Evolutionary conservation across 2,113 vertebrate species (phyloP), one percentile per base, ranked within the genome.

Genomic region (Sclerurus mexicanus): DNA sequence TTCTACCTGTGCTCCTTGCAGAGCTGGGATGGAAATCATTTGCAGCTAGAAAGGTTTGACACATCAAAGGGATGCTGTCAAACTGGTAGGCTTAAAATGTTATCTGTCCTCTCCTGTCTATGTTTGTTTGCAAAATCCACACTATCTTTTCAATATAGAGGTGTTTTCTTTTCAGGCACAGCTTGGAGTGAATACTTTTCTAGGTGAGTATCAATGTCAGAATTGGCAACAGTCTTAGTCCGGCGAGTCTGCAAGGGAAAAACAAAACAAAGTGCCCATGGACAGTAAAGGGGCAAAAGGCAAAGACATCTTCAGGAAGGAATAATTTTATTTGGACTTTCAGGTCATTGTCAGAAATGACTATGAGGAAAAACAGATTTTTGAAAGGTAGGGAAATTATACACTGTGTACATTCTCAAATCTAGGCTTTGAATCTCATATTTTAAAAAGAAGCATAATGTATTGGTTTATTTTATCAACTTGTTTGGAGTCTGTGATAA

Each of bases 101-200:
- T 95, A 69, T 64, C 75, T 94, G 82, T 72, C 47, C 40, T 84
- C 55, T 89, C 60, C 78, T 85, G 56, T 76, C 64, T 73, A 53
- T 4, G 0, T 66, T 93, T 92, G 60, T 87, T 94, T 93, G 59
- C 49, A 85, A 91, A 96, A 94, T 81, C 28, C 78, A 60, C 76
- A 30, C 73, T 82, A 73, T 33, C 79, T 85, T 95, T 91, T 62
- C 77, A 88, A 50, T 53, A 84, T 30, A 76, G 14, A 72, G 72
- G 86, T 74, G 64, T 47, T 91, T 97, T 76, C n/a, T 95, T 95
- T 86, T 88, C 59, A 44, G 59, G 35, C 42, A 87, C 40, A 94
- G 49, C 37, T 83, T 66, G 42, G 49, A 84, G 8, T 30, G 85
- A 94, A 66, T 82, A 42, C 19, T 94, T 91, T 89, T 56, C 62